Percentiles rank a stretch among this genome's conserved stretches.
These are phyloP conservation scores for Cichlasoma orientale DNA, from an alignment of 2,797 vertebrate genomes.

Conservation along the genomic window DNA sequence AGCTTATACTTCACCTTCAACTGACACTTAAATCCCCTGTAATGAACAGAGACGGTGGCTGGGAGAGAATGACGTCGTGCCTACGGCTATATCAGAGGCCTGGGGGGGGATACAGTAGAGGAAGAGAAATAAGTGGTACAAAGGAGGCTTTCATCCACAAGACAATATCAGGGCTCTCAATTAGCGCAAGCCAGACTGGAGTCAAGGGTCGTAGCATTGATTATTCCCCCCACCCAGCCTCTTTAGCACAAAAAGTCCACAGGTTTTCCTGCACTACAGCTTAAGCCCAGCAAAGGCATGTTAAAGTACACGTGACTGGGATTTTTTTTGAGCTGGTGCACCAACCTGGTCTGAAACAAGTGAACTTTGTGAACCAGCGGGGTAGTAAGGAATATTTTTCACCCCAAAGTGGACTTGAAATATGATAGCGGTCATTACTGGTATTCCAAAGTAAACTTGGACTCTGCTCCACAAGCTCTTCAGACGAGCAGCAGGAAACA, in stretches of 20 bases:
- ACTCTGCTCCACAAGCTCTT: neutral
- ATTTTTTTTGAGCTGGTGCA: conserved; percentile 49
- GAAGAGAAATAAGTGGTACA: conserved; percentile 78
- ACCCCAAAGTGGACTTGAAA: neutral
- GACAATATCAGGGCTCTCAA: conserved; percentile 84
- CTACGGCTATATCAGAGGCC: conserved; percentile 75
- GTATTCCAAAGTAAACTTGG: conserved; percentile 15
- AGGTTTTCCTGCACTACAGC: conserved; percentile 65
- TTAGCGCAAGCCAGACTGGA: conserved; percentile 80
- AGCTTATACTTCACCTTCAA: conserved; percentile 59
- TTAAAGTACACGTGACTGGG: conserved; percentile 73
- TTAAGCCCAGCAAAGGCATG: conserved; percentile 71
- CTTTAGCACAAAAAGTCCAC: conserved; percentile 50
- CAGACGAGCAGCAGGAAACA: neutral
- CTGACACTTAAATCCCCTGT: conserved; percentile 72
- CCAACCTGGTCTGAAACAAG: conserved; percentile 51
- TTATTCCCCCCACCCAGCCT: conserved; percentile 44
- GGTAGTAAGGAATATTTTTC: neutral
- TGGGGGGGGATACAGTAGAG: conserved; percentile 76
- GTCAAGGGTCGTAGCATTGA: conserved; percentile 75
- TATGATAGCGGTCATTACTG: neutral
- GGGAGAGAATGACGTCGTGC: conserved; percentile 67
- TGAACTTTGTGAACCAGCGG: conserved; percentile 60
- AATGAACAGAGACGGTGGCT: conserved; percentile 70
- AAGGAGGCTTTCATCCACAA: conserved; percentile 85